Evolutionary conservation across 2,113 vertebrate genomes (phyloP), one percentile per base, ranked within the genome.

Genomic region (Oreochromis tanganicae): DNA sequence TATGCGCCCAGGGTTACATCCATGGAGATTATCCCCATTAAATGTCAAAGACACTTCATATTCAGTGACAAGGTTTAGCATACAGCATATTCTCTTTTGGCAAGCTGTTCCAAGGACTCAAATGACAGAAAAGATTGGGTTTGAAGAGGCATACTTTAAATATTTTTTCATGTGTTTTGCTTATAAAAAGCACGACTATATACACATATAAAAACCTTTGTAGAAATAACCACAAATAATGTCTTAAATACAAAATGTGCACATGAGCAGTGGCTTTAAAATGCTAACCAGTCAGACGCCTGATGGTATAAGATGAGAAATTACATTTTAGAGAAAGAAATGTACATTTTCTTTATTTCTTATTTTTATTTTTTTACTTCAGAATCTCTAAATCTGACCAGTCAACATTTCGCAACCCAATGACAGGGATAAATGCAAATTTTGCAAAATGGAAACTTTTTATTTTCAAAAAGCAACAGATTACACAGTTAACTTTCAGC

Each of bases 401-500:
- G 54, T 52, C 75, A 81, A 43, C 61, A 63, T 82, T 81, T 84
- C 9, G 96, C 95, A 88, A 90, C 68, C 91, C 94, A 95, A 95
- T 96, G 93, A 96, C 88, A 96, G 94, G 95, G 96, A 96, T 95
- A 96, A 95, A 95, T 89, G 36, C 75, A 75, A 89, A 95, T 96
- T 96, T 97, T 98, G 97, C 97, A 99, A 98, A 98, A 97, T 97
- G 97, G 97, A 98, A 98, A 98, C 97, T 97, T 98, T 95, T 98
- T 98, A 98, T 98, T 97, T 97, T 98, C 97, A 97, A 97, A 99
- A 99, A 97, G 97, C 96, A 97, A 99, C 98, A 99, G 97, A 97
- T 98, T 98, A 99, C 98, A 99, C 98, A 97, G 97, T 97, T 98
- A 97, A 98, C 98, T 98, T 98, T 99, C 98, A 98, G 98, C 98